Evolutionary conservation across 2,888 invertebrate genomes (phyloP).

Genomic region (Mongoloraphidia duomilia): DNA sequence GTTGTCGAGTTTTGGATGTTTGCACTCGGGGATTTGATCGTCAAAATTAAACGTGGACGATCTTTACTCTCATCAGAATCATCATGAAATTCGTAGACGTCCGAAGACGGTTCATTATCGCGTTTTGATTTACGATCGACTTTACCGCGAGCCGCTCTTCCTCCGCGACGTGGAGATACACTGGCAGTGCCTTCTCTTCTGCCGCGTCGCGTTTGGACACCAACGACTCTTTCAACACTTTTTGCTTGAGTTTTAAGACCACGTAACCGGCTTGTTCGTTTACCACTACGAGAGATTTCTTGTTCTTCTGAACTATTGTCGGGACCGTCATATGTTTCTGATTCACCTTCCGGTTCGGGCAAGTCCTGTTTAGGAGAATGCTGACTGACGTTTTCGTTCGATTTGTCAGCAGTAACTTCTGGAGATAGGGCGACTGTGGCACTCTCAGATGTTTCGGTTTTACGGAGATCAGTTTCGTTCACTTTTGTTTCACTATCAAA

Average conservation of each 20-base stretch:
- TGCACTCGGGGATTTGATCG: slow-evolving; percentile 58
- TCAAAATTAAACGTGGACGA: slow-evolving; percentile 63
- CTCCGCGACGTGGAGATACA: slow-evolving; percentile 16
- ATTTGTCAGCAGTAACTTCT: slow-evolving; percentile 5
- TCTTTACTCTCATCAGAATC: slow-evolving; percentile 63
- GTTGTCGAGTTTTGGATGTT: slow-evolving; percentile 18
- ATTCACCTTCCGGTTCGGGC: slow-evolving; percentile 17
- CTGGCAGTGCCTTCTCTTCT: slow-evolving; percentile 19
- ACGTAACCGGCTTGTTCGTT: slow-evolving; percentile 22
- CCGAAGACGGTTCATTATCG: slow-evolving; percentile 48
- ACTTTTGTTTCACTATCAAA: slow-evolving; percentile 9
- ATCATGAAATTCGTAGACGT: slow-evolving; percentile 83
- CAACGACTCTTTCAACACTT: slow-evolving; percentile 24
- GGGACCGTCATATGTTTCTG: slow-evolving; percentile 23
- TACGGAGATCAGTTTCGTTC: slow-evolving; percentile 7
- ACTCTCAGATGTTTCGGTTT: slow-evolving; percentile 12
- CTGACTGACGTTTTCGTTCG: too few species aligned
- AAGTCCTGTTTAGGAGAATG: too few species aligned
- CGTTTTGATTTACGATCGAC: slow-evolving; percentile 27
- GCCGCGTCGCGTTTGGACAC: slow-evolving; percentile 41
- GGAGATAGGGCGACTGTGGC: slow-evolving; percentile 2
- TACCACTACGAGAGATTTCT: slow-evolving; percentile 19
- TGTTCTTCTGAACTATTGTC: slow-evolving; percentile 22
- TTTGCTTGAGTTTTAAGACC: slow-evolving; percentile 27
- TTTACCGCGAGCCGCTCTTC: slow-evolving; percentile 19